Percentiles rank a stretch among this genome's conserved stretches.
Evolutionary conservation across 1,140 invertebrate genomes (phyloP).

Genomic region (Elysia chlorotica): DNA sequence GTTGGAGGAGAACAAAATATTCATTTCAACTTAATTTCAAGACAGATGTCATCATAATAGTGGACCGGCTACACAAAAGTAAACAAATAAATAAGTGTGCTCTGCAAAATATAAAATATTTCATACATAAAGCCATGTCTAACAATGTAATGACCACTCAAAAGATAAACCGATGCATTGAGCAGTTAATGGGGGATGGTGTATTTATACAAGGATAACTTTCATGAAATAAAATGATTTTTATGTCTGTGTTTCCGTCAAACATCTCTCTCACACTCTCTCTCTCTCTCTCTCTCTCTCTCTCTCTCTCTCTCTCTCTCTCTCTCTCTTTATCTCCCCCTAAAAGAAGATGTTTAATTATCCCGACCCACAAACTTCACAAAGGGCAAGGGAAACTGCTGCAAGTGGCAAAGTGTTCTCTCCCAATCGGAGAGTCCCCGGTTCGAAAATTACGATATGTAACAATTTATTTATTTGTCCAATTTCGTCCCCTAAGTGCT

Average conservation of each 20-base stretch:
- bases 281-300: too few relatives aligned
- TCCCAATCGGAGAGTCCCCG: background rate
- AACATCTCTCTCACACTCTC: too few relatives aligned
- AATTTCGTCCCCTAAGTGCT: background rate
- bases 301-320: constrained; percentile 17
- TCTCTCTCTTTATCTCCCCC: constrained; percentile 6
- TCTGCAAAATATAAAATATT: too few relatives aligned
- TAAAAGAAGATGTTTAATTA: background rate
- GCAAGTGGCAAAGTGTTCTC: background rate
- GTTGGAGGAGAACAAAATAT: too few relatives aligned
- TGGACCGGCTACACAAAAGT: too few relatives aligned
- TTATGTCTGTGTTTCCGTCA: constrained; percentile 6
- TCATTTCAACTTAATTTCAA: too few relatives aligned
- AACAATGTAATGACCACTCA: too few relatives aligned
- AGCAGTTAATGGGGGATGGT: background rate
- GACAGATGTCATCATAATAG: too few relatives aligned
- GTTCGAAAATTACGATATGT: background rate
- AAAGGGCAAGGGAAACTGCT: background rate
- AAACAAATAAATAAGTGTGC: too few relatives aligned
- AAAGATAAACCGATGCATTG: background rate
- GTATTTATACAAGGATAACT: background rate
- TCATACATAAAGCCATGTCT: too few relatives aligned
- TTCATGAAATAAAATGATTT: background rate
- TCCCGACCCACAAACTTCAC: too few relatives aligned
- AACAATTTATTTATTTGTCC: background rate